phyloP scores from a whole-genome alignment of 2,888 invertebrate genomes.

The Sinohyriopsis cumingii region DNA sequence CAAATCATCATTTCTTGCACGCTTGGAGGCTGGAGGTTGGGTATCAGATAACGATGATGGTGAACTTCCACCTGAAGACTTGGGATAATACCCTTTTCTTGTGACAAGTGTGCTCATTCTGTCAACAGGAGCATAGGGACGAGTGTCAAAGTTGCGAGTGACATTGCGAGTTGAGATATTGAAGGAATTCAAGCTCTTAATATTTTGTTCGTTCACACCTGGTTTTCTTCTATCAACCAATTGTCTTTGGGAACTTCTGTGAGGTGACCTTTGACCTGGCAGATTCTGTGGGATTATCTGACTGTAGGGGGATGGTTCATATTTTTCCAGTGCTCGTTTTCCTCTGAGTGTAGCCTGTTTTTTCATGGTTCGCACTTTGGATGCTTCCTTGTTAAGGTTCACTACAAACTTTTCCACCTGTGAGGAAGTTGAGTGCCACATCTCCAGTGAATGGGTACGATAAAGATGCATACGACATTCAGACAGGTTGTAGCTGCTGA shows the following conservation, averaged over 20 bases:
- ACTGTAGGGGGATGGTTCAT: too few relatives aligned
- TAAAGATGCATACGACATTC: conserved; percentile 58
- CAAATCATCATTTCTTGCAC: too few relatives aligned
- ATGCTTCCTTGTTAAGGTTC: conserved; percentile 56
- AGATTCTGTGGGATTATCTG: too few relatives aligned
- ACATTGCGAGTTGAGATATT: conserved; percentile 50
- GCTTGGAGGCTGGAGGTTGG: too few relatives aligned
- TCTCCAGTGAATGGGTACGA: conserved; percentile 39
- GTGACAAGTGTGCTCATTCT: conserved; percentile 22
- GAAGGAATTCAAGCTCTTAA: conserved; percentile 10
- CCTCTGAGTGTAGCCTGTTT: conserved; percentile 40
- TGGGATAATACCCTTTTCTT: conserved; percentile 27
- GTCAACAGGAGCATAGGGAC: conserved; percentile 29
- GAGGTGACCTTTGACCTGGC: not conserved
- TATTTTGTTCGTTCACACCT: conserved; percentile 4
- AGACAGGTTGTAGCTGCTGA: conserved; percentile 55
- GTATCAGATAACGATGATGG: too few relatives aligned
- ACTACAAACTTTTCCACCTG: conserved; percentile 34
- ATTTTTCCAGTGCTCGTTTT: conserved; percentile 9
- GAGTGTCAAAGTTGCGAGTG: conserved; percentile 42
- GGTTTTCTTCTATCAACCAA: conserved; percentile 7
- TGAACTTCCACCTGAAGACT: conserved; percentile 3
- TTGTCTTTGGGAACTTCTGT: not conserved
- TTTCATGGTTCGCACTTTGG: conserved; percentile 37
- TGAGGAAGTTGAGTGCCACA: not conserved